Evolutionary conservation across 2,113 vertebrate species (phyloP), one percentile per base, ranked within the genome.

Genomic region (Lamprologus lemairii): DNA sequence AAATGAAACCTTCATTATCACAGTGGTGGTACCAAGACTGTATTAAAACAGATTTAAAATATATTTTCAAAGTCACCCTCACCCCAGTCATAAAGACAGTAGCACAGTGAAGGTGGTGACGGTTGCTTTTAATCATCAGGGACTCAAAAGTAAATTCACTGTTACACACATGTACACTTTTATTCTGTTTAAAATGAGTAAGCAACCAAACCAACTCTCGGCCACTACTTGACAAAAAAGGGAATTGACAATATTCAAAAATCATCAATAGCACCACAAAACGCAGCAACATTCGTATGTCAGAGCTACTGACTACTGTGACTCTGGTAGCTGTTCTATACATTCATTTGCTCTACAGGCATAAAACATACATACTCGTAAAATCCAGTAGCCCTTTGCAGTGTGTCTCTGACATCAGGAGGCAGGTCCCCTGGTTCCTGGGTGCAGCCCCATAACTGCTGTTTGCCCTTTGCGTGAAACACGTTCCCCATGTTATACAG

Each of bases 401-500:
- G 94, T 0, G 97, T 97, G 81, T 99, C 98, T 14, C 96, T 96
- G 87, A 98, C 97, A 4, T 98, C 98, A 2, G 95, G 92, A 0
- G 97, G 96, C 81, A 99, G 96, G 87, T 94, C 97, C 35, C 97
- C 98, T 0, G 98, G 98, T 75, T 99, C 98, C 86, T 98, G 98
- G 1, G 95, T 93, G 3, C 95, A 84, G 35, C 90, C 97, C 98
- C 98, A 99, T 10, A 97, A 96, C 55, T 98, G 97, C 88, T 99
- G 98, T 95, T 99, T 99, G 2, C 98, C 99, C 91, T 98, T 98
- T 7, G 98, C 98, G 3, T 99, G 98, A 92, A 97, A 98, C 88
- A 99, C 97, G 2, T 99, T 99, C 9, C 98, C 99, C 2, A 98
- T 97, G 85, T 99, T 99, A 90, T 99, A 99, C 42, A 99, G 95